phyloP scores from a whole-genome alignment of 2,888 invertebrate species.

The Leucania comma region DNA sequence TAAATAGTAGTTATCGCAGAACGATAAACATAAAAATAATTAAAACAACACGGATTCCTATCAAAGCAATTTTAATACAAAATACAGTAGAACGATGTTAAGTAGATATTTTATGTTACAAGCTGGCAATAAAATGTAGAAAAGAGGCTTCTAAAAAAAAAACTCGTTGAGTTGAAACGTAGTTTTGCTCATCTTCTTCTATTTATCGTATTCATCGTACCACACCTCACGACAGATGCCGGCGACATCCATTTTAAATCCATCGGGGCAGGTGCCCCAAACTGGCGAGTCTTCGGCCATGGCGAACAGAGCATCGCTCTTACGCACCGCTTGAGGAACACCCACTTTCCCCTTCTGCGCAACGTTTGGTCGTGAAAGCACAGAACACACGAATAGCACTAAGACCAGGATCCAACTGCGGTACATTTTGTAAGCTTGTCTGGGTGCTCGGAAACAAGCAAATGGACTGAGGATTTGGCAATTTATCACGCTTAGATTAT shows the following conservation, averaged over 20 bases:
- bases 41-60: slow-evolving; percentile 16
- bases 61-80: slow-evolving; percentile 11
- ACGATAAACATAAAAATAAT: slow-evolving; percentile 9
- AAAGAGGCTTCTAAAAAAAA: background rate
- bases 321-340: slow-evolving; percentile 56
- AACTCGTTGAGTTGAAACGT: background rate
- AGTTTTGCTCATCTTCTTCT: background rate
- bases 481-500: slow-evolving; percentile 65
- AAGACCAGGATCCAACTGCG: slow-evolving; percentile 50
- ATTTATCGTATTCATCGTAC: slow-evolving; percentile 70
- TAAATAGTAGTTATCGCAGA: background rate
- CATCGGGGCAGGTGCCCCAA: slow-evolving; percentile 72
- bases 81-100: too few species aligned
- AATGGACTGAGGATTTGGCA: slow-evolving; percentile 60
- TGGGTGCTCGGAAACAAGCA: slow-evolving; percentile 22
- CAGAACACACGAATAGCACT: slow-evolving; percentile 48
- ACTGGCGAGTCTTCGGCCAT: slow-evolving; percentile 77
- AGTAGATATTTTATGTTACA: background rate
- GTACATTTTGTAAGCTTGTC: slow-evolving; percentile 55
- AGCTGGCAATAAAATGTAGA: background rate
- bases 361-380: slow-evolving; percentile 49
- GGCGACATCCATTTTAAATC: slow-evolving; percentile 72
- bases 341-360: slow-evolving; percentile 37
- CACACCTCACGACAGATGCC: slow-evolving; percentile 84
- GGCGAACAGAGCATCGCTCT: slow-evolving; percentile 66